These are phyloP conservation scores for Phthorimaea operculella DNA, from an alignment of 1,140 invertebrate genomes.

Conservation along the genomic window DNA sequence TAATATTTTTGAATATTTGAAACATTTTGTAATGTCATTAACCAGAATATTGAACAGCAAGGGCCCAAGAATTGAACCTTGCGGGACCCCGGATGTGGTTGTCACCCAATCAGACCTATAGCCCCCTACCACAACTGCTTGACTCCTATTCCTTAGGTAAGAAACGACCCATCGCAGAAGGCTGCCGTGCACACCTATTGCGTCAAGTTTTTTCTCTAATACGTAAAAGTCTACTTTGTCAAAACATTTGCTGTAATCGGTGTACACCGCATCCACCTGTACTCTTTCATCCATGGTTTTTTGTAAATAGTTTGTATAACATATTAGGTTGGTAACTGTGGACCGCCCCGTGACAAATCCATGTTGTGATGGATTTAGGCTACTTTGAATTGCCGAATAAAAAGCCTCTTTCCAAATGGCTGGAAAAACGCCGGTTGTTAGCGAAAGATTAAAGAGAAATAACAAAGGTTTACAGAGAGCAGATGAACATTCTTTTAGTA, in stretches of 20 bases:
- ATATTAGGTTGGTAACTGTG: conserved; percentile 12
- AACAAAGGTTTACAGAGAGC: background rate
- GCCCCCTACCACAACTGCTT: conserved; percentile 19
- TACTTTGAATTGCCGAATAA: background rate
- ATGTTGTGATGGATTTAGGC: conserved; percentile 9
- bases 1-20: conserved; percentile 21
- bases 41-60: conserved; percentile 34
- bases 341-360: conserved; percentile 14
- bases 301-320: conserved; percentile 15
- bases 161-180: conserved; percentile 24
- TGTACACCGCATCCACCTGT: conserved; percentile 29
- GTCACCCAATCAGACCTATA: conserved; percentile 8
- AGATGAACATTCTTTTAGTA: background rate
- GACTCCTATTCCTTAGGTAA: conserved; percentile 20
- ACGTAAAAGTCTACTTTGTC: conserved; percentile 20
- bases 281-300: conserved; percentile 14
- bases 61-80: conserved; percentile 31
- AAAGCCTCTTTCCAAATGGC: conserved; percentile 11
- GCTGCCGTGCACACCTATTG: conserved; percentile 11
- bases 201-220: conserved; percentile 12
- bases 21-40: conserved; percentile 28
- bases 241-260: conserved; percentile 30
- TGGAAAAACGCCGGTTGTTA: conserved; percentile 5
- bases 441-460: background rate
- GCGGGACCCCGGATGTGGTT: conserved; percentile 26